A percentile compares a stretch with the other conserved stretches of the same genome.
Conservation (phyloP, 2,888 invertebrate genomes). For the Eulithis prunata region DNA sequence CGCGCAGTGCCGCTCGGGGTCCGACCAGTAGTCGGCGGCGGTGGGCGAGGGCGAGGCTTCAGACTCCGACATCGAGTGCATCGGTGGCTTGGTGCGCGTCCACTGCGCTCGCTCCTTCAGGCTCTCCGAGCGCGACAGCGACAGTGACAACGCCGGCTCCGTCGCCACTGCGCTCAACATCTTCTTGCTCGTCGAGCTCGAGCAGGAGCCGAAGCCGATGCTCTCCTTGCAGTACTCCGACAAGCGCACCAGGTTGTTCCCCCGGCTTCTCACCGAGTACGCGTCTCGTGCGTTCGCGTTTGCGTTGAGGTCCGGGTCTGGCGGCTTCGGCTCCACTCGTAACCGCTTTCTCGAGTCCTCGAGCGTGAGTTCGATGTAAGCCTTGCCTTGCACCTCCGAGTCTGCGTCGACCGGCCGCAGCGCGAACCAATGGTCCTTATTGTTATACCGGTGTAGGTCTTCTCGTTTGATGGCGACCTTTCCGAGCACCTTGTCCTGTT, state of each 20-base stretch:
- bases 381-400: conserved; percentile 96
- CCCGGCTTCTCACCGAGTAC: conserved; percentile 67
- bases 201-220: conserved; percentile 78
- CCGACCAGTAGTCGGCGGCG: conserved; percentile 81
- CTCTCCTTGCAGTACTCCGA: conserved; percentile 80
- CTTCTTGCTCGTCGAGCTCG: conserved; percentile 79
- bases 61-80: conserved; percentile 75
- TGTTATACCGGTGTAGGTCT: conserved; percentile 93
- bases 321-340: conserved; percentile 81
- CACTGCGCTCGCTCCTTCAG: conserved; percentile 76
- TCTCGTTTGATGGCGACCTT: conserved; percentile 94
- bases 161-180: conserved; percentile 69
- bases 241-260: conserved; percentile 73
- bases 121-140: conserved; percentile 78
- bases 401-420: conserved; percentile 93
- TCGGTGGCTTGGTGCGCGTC: conserved; percentile 72
- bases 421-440: conserved; percentile 97
- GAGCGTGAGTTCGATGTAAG: conserved; percentile 91
- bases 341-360: conserved; percentile 84
- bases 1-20: conserved; percentile 78
- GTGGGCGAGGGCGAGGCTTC: conserved; percentile 73
- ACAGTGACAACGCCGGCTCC: conserved; percentile 72
- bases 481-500: conserved; percentile 92
- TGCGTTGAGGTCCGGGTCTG: conserved; percentile 67
- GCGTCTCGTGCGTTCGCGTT: conserved; percentile 60